Percentiles rank a stretch among this genome's conserved stretches.
Evolutionary conservation across 2,113 vertebrate genomes (phyloP).

Genomic region (Macrotis lagotis): DNA sequence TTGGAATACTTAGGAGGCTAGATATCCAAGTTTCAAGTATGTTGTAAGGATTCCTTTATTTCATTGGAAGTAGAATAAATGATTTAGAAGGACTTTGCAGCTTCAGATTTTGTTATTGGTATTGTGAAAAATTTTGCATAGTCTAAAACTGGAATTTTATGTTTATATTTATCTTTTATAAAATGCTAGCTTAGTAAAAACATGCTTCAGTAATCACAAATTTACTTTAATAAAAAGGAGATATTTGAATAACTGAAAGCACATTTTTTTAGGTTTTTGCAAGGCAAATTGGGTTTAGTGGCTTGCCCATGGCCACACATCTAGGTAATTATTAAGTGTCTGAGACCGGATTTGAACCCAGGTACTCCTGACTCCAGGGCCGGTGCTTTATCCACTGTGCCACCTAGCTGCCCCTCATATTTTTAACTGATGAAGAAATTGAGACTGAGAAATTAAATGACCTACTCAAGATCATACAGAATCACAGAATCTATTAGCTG

Average conservation of each 20-base stretch:
- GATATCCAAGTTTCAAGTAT: not conserved
- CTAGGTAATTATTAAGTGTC: too few species aligned
- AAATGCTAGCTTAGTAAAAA: not conserved
- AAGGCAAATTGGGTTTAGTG: too few species aligned
- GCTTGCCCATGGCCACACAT: too few species aligned
- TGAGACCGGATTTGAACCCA: too few species aligned
- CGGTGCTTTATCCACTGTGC: too few species aligned
- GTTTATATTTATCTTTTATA: not conserved
- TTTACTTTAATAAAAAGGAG: not conserved
- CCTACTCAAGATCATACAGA: not conserved
- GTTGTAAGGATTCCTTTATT: not conserved
- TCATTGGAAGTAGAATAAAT: not conserved
- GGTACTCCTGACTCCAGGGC: too few species aligned
- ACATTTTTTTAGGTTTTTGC: too few species aligned
- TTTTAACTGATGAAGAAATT: not conserved
- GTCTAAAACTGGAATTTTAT: not conserved
- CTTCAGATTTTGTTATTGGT: not conserved
- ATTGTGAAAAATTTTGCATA: not conserved
- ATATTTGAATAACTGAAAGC: not conserved
- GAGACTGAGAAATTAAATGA: not conserved
- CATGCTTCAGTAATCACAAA: not conserved
- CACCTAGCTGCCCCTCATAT: too few species aligned
- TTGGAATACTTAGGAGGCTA: not conserved
- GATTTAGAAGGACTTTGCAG: not conserved
- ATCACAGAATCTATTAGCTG: not conserved